Conservation (phyloP, 2,797 vertebrate genomes). For the Pygocentrus nattereri region DNA sequence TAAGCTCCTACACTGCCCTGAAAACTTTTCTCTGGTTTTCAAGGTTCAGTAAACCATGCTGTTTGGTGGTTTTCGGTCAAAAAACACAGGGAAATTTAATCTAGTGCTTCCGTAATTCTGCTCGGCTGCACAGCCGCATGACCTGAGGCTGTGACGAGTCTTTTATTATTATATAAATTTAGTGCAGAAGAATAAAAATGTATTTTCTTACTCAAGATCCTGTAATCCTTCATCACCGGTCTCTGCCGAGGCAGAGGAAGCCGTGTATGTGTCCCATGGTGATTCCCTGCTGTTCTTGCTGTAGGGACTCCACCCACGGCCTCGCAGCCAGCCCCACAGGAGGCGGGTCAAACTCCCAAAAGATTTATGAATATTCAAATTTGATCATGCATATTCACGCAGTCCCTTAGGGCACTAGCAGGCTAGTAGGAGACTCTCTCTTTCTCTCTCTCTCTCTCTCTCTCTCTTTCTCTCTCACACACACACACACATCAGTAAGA, state of each 20-base stretch:
- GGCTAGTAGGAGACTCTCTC: constrained; percentile 6
- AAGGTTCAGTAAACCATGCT: background rate
- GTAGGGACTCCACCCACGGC: constrained; percentile 60
- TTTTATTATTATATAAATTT: constrained; percentile 28
- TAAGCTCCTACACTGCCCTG: background rate
- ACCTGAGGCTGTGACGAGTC: constrained; percentile 10
- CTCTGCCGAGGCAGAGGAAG: constrained; percentile 1
- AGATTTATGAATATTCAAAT: constrained; percentile 77
- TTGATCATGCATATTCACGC: constrained; percentile 78
- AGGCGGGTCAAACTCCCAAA: constrained; percentile 61
- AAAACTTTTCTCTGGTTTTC: background rate
- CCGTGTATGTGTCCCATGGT: background rate
- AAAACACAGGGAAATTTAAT: constrained; percentile 24
- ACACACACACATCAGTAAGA: constrained; percentile 35
- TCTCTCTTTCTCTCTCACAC: no score
- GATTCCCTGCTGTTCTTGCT: constrained; percentile 54
- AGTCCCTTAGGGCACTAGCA: constrained; percentile 59
- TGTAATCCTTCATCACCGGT: constrained; percentile 13
- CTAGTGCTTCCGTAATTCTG: background rate
- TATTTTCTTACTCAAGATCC: constrained; percentile 41
- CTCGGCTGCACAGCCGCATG: constrained; percentile 19
- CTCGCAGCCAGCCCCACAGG: constrained; percentile 62
- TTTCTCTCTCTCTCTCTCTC: constrained; percentile 10
- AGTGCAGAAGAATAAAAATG: constrained; percentile 17
- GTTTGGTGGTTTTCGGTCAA: background rate